These are phyloP conservation scores for Anadara kagoshimensis DNA, from an alignment of 1,140 invertebrate species.

Conservation along the genomic window DNA sequence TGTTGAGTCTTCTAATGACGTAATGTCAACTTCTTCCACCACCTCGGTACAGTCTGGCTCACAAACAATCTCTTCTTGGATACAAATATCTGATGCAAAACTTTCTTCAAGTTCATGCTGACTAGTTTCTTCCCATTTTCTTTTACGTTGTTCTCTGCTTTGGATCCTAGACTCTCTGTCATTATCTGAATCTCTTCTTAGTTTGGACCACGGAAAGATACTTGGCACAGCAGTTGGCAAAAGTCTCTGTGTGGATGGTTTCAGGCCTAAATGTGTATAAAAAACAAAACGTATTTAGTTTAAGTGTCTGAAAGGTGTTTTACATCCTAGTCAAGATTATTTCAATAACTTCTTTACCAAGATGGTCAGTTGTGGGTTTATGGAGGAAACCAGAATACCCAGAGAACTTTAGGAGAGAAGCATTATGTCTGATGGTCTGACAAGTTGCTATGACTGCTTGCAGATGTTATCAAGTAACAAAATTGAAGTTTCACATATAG, in stretches of 20 bases:
- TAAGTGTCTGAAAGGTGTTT: too few relatives aligned
- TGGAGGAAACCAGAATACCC: not conserved
- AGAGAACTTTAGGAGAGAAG: not conserved
- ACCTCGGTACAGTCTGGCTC: not conserved
- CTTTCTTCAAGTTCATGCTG: conserved; percentile 5
- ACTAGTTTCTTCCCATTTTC: conserved; percentile 4
- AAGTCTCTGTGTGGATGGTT: conserved; percentile 12
- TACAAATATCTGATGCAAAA: conserved; percentile 1
- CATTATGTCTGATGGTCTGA: not conserved
- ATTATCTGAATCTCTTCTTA: not conserved
- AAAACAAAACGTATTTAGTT: too few relatives aligned
- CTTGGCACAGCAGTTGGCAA: conserved; percentile 20
- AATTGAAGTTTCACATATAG: too few relatives aligned
- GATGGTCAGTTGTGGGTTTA: not conserved
- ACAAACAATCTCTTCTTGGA: not conserved
- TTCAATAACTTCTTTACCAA: not conserved
- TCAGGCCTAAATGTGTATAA: not conserved
- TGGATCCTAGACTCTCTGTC: conserved; percentile 3
- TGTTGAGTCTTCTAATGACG: not conserved
- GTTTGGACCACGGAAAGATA: conserved; percentile 14
- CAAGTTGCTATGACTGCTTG: not conserved
- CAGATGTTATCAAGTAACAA: too few relatives aligned
- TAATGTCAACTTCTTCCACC: not conserved
- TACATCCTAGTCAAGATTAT: not conserved
- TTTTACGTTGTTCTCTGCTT: conserved; percentile 4